Evolutionary conservation across 2,888 invertebrate genomes (phyloP), one percentile per base, ranked within the genome.

Genomic region (Orgyia antiqua): DNA sequence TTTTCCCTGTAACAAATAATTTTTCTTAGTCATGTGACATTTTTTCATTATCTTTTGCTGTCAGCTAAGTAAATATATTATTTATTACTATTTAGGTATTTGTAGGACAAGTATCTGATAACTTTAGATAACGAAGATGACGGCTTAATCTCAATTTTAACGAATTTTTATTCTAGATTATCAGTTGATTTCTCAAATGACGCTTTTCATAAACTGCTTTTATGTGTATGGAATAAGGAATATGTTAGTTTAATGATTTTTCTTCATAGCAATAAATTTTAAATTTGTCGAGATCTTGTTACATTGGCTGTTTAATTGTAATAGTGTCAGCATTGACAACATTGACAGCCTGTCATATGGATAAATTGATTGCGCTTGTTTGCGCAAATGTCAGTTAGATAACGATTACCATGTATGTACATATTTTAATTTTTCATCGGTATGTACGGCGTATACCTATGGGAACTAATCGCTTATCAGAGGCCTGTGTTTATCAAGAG

Each of bases 291-390:
- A 67, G 75, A 65, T 67, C 73, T 56, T 62, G 61, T 58, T 72
- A 61, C 62, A 70, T 71, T 73, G 70, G 78, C 82, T 19, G 73
- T 75, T 83, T 86, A 86, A 84, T 86, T 84, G 84, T 84, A 74
- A 76, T 75, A 74, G 67, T 77, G 79, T 76, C 79, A 72, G 54
- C 54, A 64, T 64, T 80, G 84, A 84, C 82, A 77, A 61, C 69
- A 60, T 52, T 72, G 80, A 80, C 79, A 83, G 61, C 59, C 71
- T 84, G 84, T 84, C 84, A 79, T 51, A 66, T 52, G 72, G 68
- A 78, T 78, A 80, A 78, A 84, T 82, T 82, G 84, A 86, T 84
- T 64, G 63, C 66, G 62, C 73, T 73, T 84, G 83, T 82, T 84
- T 84, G 80, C 78, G 78, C 71, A 78, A 80, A 78, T 68, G 71